These are phyloP conservation scores for Petrolisthes manimaculis DNA, from an alignment of 2,888 invertebrate genomes.

Conservation along the genomic window DNA sequence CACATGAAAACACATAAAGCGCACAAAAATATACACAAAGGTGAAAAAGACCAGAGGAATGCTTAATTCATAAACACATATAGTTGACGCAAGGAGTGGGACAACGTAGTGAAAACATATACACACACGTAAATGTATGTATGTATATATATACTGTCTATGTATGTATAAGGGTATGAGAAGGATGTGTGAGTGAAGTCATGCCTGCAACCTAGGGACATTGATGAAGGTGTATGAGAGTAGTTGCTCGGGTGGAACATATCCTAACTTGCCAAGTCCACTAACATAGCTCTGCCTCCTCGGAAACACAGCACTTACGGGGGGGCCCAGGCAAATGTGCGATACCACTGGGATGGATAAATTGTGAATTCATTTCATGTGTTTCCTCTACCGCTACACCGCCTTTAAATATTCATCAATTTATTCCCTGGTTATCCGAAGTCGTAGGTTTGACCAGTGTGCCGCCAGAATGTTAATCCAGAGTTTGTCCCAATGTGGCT, in stretches of 20 bases:
- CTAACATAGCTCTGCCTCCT: constrained; percentile 47
- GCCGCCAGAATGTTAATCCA: constrained; percentile 52
- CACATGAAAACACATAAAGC: too few species aligned
- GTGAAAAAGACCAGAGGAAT: too few species aligned
- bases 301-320: constrained; percentile 58
- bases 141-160: too few species aligned
- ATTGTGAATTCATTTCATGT: constrained; percentile 62
- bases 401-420: constrained; percentile 63
- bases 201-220: constrained; percentile 47
- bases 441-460: constrained; percentile 58
- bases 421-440: constrained; percentile 61
- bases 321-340: constrained; percentile 55
- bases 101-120: too few species aligned
- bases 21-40: too few species aligned
- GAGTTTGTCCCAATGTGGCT: constrained; percentile 56
- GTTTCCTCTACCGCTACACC: constrained; percentile 55
- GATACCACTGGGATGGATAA: constrained; percentile 60
- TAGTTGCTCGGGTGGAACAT: constrained; percentile 54
- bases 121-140: too few species aligned
- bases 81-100: too few species aligned
- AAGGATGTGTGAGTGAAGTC: constrained; percentile 35
- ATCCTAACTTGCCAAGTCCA: constrained; percentile 59
- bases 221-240: constrained; percentile 56
- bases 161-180: constrained; percentile 1
- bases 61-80: too few species aligned